Evolutionary conservation across 2,797 vertebrate species (phyloP), one percentile per base, ranked within the genome.

Genomic region (Hemitrygon akajei): DNA sequence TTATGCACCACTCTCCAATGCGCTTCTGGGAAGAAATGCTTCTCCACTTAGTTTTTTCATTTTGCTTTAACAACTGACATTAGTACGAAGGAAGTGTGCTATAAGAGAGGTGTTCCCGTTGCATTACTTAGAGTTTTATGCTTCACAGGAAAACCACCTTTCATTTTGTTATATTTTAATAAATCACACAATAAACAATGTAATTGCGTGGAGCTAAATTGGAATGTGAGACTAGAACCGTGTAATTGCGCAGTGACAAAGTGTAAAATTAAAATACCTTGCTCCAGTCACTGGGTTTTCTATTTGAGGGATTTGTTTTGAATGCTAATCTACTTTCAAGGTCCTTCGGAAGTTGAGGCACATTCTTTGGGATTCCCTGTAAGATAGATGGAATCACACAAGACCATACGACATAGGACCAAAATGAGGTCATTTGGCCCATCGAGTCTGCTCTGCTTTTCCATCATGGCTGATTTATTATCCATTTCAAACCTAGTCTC

Each of bases 161-260:
- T 34, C 84, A 87, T 87, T 87, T 63, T 66, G n/a, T 87, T 87
- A 87, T 63, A 66, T 87, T 87, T 87, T 87, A 87, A 87, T 87
- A 87, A 34, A 34, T 66, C 1, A 16, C 27, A 66, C 84, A 87
- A 87, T 34, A 87, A 87, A n/a, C n/a, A 66, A 63, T 60, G 84
- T 66, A 87, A 58, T 30, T 87, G 84, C 63, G 60, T 87, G 60
- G 58, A 34, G 16, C 58, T 66, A 87, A 87, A 87, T 87, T 87
- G 84, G 84, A 87, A 87, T 87, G 58, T 63, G 30, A n/a, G 84
- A 60, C 58, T 66, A 34, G 58, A 30, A 66, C 27, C n/a, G 7
- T 87, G 58, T 87, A 66, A 66, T 87, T 66, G 84, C 2, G 27
- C 63, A 87, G 58, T 87, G 84, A 87, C 84, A 66, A 58, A 66